A percentile compares a stretch with the other conserved stretches of the same genome.
phyloP scores from a whole-genome alignment of 2,797 vertebrate genomes.

The Pogonophryne albipinna region DNA sequence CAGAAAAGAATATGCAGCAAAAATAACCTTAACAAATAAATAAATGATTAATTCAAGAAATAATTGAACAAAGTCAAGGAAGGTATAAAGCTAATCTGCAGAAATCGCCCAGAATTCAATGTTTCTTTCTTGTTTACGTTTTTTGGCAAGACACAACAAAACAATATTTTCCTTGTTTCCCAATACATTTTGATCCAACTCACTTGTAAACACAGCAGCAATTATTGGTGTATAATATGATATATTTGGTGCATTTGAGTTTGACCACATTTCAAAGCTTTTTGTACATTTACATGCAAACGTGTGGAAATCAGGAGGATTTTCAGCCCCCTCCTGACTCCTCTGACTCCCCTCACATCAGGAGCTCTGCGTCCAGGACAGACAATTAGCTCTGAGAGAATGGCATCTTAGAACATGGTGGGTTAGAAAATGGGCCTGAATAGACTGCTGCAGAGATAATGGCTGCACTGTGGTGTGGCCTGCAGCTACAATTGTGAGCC shows the following conservation, averaged over 20 bases:
- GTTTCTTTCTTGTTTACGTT: background rate
- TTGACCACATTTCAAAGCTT: background rate
- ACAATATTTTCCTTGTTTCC: too few species aligned
- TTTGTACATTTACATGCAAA: slow-evolving; percentile 1
- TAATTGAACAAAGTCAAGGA: too few species aligned
- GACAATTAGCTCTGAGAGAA: slow-evolving; percentile 38
- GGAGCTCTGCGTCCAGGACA: slow-evolving; percentile 9
- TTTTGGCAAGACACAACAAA: background rate
- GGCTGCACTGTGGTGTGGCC: slow-evolving; percentile 47
- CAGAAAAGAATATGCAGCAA: background rate
- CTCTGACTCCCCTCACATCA: slow-evolving; percentile 32
- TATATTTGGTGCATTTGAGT: background rate
- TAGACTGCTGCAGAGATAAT: slow-evolving; percentile 62
- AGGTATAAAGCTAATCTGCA: too few species aligned
- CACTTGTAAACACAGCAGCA: background rate
- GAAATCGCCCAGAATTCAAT: background rate
- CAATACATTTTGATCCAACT: background rate
- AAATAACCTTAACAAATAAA: background rate
- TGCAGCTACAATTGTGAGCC: slow-evolving; percentile 39
- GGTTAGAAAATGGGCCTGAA: slow-evolving; percentile 57
- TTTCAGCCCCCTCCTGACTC: slow-evolving; percentile 9
- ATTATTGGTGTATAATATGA: background rate
- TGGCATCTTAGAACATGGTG: slow-evolving; percentile 29
- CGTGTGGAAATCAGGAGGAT: slow-evolving; percentile 8
- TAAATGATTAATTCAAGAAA: background rate